Conservation (phyloP, 2,797 vertebrate genomes). For the Chelidonichthys spinosus region DNA sequence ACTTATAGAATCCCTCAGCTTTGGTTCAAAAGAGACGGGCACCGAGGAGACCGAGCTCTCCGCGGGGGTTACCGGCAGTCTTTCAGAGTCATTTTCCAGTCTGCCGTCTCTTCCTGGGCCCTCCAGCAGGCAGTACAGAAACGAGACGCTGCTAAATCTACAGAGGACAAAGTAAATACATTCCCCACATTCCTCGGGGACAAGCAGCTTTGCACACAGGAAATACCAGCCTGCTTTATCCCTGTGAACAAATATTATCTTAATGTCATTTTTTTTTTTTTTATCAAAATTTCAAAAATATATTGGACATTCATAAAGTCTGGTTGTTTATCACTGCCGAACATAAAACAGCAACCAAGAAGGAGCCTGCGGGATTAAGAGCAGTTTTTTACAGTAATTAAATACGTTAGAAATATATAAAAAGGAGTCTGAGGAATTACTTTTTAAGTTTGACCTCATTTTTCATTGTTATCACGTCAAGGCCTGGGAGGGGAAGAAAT, state of each 20-base stretch:
- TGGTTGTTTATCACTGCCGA: slow-evolving; percentile 16
- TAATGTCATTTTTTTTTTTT: slow-evolving; percentile 31
- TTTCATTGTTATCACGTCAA: background rate
- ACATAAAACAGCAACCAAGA: background rate
- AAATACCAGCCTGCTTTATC: slow-evolving; percentile 75
- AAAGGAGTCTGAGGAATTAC: background rate
- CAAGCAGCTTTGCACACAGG: slow-evolving; percentile 78
- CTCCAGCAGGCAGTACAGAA: slow-evolving; percentile 52
- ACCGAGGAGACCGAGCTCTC: slow-evolving; percentile 40
- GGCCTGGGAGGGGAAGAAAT: background rate
- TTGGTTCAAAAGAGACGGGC: slow-evolving; percentile 38
- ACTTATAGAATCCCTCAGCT: slow-evolving; percentile 43
- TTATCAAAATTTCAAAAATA: slow-evolving; percentile 18
- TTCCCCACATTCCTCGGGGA: slow-evolving; percentile 84
- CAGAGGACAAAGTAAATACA: slow-evolving; percentile 76
- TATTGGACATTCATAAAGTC: background rate
- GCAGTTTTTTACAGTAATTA: background rate
- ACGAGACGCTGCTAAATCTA: slow-evolving; percentile 71
- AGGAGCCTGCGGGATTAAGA: background rate
- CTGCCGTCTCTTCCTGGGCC: slow-evolving; percentile 53
- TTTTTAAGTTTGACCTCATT: background rate
- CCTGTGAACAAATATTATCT: slow-evolving; percentile 69
- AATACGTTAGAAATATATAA: background rate
- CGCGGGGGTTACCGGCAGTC: slow-evolving; percentile 38
- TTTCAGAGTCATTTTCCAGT: slow-evolving; percentile 49